Evolutionary conservation across 2,888 invertebrate genomes (phyloP).

Genomic region (Dendrolimus houi): DNA sequence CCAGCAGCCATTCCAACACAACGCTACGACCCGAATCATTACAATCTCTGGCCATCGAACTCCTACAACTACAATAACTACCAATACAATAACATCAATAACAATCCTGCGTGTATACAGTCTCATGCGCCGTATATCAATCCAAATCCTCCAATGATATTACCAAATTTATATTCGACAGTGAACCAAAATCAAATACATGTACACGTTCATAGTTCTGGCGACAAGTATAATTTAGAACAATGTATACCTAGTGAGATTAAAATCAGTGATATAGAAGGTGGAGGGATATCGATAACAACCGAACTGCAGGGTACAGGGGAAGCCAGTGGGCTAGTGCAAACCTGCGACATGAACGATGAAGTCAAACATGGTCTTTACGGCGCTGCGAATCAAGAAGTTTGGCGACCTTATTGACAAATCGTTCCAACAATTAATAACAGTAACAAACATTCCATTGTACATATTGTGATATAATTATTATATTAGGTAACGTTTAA

Average conservation of each 20-base stretch:
- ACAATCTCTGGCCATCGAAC: constrained; percentile 78
- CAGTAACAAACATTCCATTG: constrained; percentile 46
- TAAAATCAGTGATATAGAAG: constrained; percentile 77
- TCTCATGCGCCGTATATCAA: constrained; percentile 78
- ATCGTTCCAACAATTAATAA: constrained; percentile 19
- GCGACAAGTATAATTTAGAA: constrained; percentile 80
- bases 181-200: constrained; percentile 93
- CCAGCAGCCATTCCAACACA: constrained; percentile 41
- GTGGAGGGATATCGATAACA: constrained; percentile 76
- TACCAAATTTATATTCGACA: constrained; percentile 88
- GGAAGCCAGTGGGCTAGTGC: constrained; percentile 64
- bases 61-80: constrained; percentile 83
- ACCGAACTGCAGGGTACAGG: constrained; percentile 63
- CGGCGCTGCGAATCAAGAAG: constrained; percentile 63
- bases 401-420: constrained; percentile 88
- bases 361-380: constrained; percentile 69
- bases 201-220: constrained; percentile 83
- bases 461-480: constrained; percentile 70
- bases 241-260: constrained; percentile 78
- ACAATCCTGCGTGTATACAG: constrained; percentile 66
- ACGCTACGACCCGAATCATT: constrained; percentile 74
- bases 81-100: constrained; percentile 80
- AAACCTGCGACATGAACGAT: constrained; percentile 69
- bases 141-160: constrained; percentile 81
- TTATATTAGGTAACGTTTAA: constrained; percentile 12